Base-by-base conservation (phyloP, 2,888 invertebrate species). In the Eristalis tenax region DNA sequence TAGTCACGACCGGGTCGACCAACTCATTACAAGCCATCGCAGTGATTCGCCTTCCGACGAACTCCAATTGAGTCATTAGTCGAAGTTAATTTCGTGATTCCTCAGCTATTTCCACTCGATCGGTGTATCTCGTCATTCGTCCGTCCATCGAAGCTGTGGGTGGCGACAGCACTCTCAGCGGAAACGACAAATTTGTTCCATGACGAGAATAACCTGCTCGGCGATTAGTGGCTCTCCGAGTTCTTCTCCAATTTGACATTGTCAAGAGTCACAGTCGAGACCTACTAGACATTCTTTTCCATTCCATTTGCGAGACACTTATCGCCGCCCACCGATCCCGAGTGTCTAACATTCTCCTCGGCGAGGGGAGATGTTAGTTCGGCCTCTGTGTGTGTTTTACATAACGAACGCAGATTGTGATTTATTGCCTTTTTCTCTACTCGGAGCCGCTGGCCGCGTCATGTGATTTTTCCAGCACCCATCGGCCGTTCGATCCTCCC, bases 11-110 rank as follows among this genome's bases (percentile, higher is more conserved):
- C 43, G 69, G 79, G 69, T 69, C 74, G 59, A 70, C 68, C 64
- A 43, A 71, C 43, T 69, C 57, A 69, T 82, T 85, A 73, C 63
- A 59, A 40, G 8, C 18, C 66, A 73, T 68, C 64, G 61, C 69
- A 68, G 50, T 69, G 76, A 73, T 18, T 18, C 8, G 26, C 40
- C 26, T 77, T 86, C 50, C 65, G 13, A 32, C n/a, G 70, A 86
- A 86, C 69, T 71, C 35, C 28, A 75, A 83, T 79, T 87, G 86
- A 83, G 79, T 87, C 83, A 87, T 83, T 83, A 78, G 75, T 15
- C 65, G 71, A 43, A 50, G 50, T 57, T 73, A 77, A 82, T 75
- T 74, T 10, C 79, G 63, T 79, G 79, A 75, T 79, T 79, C 70
- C 61, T 73, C 61, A 61, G 28, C 77, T 59, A 74, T 82, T 63